These are phyloP conservation scores for Pandemis cinnamomeana DNA, from an alignment of 2,888 invertebrate species.

Conservation along the genomic window DNA sequence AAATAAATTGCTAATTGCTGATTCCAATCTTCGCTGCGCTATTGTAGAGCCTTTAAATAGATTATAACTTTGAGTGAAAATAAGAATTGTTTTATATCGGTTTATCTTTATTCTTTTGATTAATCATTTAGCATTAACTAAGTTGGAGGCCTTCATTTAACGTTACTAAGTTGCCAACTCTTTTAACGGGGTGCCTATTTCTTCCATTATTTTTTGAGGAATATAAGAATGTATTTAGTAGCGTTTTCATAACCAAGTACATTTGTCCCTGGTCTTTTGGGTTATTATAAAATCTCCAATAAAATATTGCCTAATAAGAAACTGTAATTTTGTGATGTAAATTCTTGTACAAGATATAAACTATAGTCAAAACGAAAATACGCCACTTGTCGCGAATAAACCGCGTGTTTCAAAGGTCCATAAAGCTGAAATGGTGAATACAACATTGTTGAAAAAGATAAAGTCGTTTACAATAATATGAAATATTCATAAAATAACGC, in stretches of 20 bases:
- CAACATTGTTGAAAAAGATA: constrained; percentile 72
- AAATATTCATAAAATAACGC: constrained; percentile 78
- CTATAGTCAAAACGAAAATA: constrained; percentile 2
- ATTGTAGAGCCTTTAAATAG: not conserved
- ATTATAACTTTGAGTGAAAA: not conserved
- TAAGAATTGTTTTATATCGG: not conserved
- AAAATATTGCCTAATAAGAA: not conserved
- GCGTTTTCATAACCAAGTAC: too few species aligned
- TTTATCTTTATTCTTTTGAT: not conserved
- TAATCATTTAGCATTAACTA: too few species aligned
- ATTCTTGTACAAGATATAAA: not conserved
- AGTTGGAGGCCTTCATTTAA: too few species aligned
- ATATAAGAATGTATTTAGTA: too few species aligned
- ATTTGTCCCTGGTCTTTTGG: not conserved
- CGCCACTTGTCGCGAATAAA: constrained; percentile 55
- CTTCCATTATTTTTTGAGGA: too few species aligned
- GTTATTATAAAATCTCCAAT: not conserved
- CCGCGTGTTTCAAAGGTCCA: constrained; percentile 61
- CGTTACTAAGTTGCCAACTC: too few species aligned
- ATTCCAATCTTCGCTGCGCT: not conserved
- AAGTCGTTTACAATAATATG: constrained; percentile 79
- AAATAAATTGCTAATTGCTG: constrained; percentile 2
- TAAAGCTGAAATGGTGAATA: constrained; percentile 70
- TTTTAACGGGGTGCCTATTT: too few species aligned
- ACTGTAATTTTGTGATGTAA: not conserved